phyloP scores from a whole-genome alignment of 2,113 vertebrate species.

The Otocyon megalotis region DNA sequence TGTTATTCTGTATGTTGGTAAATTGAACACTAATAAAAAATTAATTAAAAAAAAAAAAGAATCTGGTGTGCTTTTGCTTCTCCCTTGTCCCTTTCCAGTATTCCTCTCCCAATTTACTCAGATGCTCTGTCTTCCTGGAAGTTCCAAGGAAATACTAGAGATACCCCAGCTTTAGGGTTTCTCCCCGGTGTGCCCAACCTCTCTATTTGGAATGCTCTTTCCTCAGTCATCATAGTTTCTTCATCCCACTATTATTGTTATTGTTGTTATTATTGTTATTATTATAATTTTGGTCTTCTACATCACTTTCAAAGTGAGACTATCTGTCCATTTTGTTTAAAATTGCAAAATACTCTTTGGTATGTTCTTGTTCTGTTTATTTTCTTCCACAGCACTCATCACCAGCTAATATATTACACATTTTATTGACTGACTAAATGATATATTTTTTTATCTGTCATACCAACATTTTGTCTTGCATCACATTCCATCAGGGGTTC shows the following conservation, averaged over 20 bases:
- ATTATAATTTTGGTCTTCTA: not conserved
- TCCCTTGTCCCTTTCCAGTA: not conserved
- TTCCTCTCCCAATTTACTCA: not conserved
- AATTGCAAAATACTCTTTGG: not conserved
- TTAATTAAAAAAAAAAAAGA: too few relatives aligned
- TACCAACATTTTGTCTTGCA: not conserved
- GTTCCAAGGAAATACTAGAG: not conserved
- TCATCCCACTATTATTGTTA: not conserved
- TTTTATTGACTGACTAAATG: not conserved
- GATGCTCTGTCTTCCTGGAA: not conserved
- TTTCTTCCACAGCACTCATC: not conserved
- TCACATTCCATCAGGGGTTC: not conserved
- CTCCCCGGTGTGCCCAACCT: not conserved
- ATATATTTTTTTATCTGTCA: not conserved
- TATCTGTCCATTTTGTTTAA: not conserved
- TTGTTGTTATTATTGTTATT: not conserved
- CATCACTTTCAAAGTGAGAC: not conserved
- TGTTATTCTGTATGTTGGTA: too few relatives aligned
- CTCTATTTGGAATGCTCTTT: not conserved
- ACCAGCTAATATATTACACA: not conserved
- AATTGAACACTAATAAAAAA: too few relatives aligned
- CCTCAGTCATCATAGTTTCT: not conserved
- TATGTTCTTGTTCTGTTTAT: not conserved
- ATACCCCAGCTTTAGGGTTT: accelerated
- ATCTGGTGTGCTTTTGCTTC: not conserved